Evolutionary conservation across 2,113 vertebrate species (phyloP).

Genomic region (Leptosomus discolor): DNA sequence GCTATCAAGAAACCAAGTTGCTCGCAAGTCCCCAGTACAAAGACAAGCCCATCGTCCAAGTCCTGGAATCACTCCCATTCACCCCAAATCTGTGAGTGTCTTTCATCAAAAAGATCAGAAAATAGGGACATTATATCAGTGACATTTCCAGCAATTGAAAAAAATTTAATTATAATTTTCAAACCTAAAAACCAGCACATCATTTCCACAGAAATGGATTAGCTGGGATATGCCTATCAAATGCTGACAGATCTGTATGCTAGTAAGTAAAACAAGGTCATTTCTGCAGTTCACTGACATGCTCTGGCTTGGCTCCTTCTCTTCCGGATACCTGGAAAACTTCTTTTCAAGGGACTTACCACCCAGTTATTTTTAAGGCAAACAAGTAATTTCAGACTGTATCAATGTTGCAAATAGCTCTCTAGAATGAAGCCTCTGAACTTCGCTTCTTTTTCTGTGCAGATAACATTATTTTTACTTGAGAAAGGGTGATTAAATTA

Average conservation of each 20-base stretch:
- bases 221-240: background rate
- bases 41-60: background rate
- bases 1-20: background rate
- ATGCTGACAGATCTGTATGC: rapidly evolving
- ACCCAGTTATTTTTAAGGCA: background rate
- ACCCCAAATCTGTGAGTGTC: background rate
- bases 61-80: background rate
- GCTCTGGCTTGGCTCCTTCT: background rate
- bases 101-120: background rate
- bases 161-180: background rate
- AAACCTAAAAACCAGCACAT: background rate
- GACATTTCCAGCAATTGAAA: background rate
- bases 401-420: background rate
- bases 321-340: background rate
- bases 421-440: background rate
- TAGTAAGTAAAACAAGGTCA: background rate
- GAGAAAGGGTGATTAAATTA: background rate
- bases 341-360: background rate
- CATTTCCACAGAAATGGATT: background rate
- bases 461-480: background rate
- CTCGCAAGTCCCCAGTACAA: background rate
- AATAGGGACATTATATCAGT: background rate
- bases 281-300: background rate
- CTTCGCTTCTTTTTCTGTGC: background rate
- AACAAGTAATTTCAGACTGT: background rate